Evolutionary conservation across 1,140 invertebrate genomes (phyloP), one percentile per base, ranked within the genome.

Genomic region (Galendromus occidentalis): DNA sequence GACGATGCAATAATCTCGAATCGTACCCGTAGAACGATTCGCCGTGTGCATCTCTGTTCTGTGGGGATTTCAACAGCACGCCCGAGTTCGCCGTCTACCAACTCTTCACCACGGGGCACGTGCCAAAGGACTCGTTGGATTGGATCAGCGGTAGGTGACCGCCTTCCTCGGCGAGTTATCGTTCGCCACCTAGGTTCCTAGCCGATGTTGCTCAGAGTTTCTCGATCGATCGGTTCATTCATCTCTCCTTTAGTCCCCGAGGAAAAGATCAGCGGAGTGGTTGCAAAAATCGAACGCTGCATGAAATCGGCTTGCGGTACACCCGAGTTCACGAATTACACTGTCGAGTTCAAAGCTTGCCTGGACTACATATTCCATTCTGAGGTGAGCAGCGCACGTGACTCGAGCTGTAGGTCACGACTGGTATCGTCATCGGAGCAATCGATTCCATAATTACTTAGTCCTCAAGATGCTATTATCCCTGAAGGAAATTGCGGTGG

Each of bases 281-380:
- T 85, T 85, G 6, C 89, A 82, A 76, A 84, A 84, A 17, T 85
- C 81, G 28, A 85, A 84, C 9, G 76, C 2, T 42, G 71, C 14
- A 45, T 80, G 28, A 68, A 29, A 6, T 78, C 73, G 71, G 78
- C 76, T 14, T 78, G 76, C 73, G 79, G 78, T 0, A 72, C 69
- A 44, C 74, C 74, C 9, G 73, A 80, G 51, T 93, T 83, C 72
- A 95, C 92, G 6, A 94, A 94, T 74, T 94, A 82, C 69, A 90
- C 88, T 0, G 77, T 75, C 1, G 81, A 81, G 0, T 95, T 94
- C 78, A 80, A 83, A 45, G 90, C 83, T 51, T 92, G 88, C 73
- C 76, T 97, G 17, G 92, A 97, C 77, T 95, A 94, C 71, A 93
- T 96, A 72, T 92, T 85, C 76, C 88, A 87, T 73, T 82, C 68